Evolutionary conservation across 1,140 invertebrate genomes (phyloP).

Genomic region (Nymphalis io): DNA sequence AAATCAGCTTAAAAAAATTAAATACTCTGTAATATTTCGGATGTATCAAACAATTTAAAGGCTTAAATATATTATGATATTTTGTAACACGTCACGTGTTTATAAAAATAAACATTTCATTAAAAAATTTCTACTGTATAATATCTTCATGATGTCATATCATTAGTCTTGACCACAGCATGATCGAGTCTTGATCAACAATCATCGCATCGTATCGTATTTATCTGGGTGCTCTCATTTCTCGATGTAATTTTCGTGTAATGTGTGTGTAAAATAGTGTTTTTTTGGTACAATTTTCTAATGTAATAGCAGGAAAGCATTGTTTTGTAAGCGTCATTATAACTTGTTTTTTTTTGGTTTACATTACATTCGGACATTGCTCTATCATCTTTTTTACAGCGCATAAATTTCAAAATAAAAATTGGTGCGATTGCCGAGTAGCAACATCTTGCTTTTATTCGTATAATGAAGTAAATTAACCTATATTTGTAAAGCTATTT

Average conservation of each 20-base stretch:
- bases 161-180: not conserved
- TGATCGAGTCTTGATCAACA: not conserved
- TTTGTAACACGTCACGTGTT: too few relatives aligned
- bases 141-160: not conserved
- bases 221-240: not conserved
- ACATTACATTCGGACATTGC: not conserved
- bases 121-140: too few relatives aligned
- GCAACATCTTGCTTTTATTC: not conserved
- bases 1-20: too few relatives aligned
- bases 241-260: not conserved
- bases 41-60: too few relatives aligned
- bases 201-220: not conserved
- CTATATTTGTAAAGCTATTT: not conserved
- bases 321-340: slow-evolving; percentile 1
- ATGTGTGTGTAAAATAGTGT: not conserved
- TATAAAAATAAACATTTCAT: too few relatives aligned
- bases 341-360: not conserved
- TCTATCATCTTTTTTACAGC: not conserved
- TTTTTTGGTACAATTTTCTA: not conserved
- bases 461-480: not conserved
- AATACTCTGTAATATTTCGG: too few relatives aligned
- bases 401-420: not conserved
- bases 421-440: too few relatives aligned
- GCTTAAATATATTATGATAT: too few relatives aligned
- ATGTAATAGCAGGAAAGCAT: not conserved